Evolutionary conservation across 2,888 invertebrate species (phyloP), one percentile per base, ranked within the genome.

Genomic region (Drosophila siamana): DNA sequence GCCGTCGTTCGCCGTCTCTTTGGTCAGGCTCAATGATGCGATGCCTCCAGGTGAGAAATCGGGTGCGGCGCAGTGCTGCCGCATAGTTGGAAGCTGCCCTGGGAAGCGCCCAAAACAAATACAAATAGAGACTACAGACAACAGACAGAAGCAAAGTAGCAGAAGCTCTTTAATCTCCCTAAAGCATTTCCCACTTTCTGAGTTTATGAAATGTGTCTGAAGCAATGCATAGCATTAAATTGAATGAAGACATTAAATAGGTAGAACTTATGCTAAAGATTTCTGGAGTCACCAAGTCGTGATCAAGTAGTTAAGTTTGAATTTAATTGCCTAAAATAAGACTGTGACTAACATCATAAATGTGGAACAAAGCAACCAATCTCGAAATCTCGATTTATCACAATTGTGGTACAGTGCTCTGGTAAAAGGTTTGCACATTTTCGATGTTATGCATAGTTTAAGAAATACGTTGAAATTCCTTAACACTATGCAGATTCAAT

Each of bases 41-140:
- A 38, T 60, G 62, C 65, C 86, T 71, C 62, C 73, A 86, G 81
- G 90, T 86, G 86, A 85, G 89, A 85, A 87, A 87, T 74, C 65
- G 87, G 75, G 66, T 73, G 69, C 78, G 75, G 13, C n/a, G 57
- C 63, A 59, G 19, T 57, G 50, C 47, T 47, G 47, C 56, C 46
- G 11, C 30, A 33, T 33, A 19, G 55, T 63, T 64, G 46, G 30
- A 67, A 59, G 74, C 56, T 38, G 36, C 57, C 44, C 61, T 59
- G 80, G 56, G 56, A 67, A 71, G 65, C 55, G 44, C 61, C 66
- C 41, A 60, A 54, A 54, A 46, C 62, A 63, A 74, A 69, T 40
- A 69, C 75, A 74, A 74, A 73, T 59, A 74, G 54, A 47, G 30
- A 62, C 30, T 62, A 63, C 66, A 64, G 60, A 57, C 84, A 80